Base-by-base conservation (phyloP, 2,888 invertebrate genomes). In the Mycogona germanica region DNA sequence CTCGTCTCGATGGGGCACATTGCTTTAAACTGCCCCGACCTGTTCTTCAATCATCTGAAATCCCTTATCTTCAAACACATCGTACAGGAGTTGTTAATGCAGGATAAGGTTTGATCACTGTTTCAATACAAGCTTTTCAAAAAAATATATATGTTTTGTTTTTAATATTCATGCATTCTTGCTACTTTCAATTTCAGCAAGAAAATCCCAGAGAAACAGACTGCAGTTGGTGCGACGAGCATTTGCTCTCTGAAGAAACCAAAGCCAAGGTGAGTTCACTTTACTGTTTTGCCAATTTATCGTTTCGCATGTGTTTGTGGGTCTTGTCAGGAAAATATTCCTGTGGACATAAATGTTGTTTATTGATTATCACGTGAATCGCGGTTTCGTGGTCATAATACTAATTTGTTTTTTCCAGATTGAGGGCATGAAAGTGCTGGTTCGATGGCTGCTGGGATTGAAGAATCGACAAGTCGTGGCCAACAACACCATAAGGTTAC, bases 351-450 rank as follows among this genome's bases (percentile, higher is more conserved):
- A n/a, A n/a, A n/a, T n/a, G n/a, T n/a, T n/a, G n/a, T n/a, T n/a
- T n/a, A n/a, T n/a, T n/a, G n/a, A n/a, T n/a, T n/a, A n/a, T n/a
- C n/a, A n/a, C n/a, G n/a, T n/a, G n/a, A n/a, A n/a, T n/a, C n/a
- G n/a, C n/a, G n/a, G n/a, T n/a, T n/a, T n/a, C n/a, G n/a, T n/a
- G n/a, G n/a, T n/a, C n/a, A n/a, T n/a, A 14, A 44, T 55, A 17
- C 23, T 19, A 17, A 35, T 41, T 14, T 48, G 7, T 19, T 53
- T 14, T 48, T 14, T 32, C 57, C 60, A 77, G 74, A 65, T 76
- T 52, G 92, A 93, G 70, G 95, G 88, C 0, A 78, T 96, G 64
- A 97, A 97, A 71, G 84, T 93, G 58, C 91, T 97, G 84, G 93
- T 93, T 0, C 80, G 96, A 45, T 96, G 96, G 95, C 73, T 96